Evolutionary conservation across 2,113 vertebrate genomes (phyloP).

Genomic region (Phylloscopus trochiloides): DNA sequence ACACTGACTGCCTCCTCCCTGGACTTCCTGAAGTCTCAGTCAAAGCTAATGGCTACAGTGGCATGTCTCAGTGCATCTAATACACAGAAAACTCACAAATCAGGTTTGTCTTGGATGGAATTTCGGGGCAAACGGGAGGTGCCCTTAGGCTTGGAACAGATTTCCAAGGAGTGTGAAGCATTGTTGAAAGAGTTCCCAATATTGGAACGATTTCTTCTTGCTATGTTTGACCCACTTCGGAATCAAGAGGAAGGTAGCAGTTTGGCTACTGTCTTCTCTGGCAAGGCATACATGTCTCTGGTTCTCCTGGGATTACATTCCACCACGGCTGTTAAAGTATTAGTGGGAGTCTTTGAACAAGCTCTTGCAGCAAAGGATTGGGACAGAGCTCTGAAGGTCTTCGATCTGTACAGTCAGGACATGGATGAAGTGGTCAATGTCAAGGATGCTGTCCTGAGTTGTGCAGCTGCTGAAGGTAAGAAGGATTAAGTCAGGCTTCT

Average conservation of each 20-base stretch:
- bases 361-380: conserved; percentile 80
- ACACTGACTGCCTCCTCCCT: conserved; percentile 86
- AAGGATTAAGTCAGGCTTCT: background rate
- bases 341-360: conserved; percentile 82
- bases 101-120: conserved; percentile 81
- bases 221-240: conserved; percentile 81
- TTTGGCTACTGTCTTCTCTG: conserved; percentile 76
- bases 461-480: conserved; percentile 83
- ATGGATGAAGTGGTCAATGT: conserved; percentile 74
- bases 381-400: conserved; percentile 79
- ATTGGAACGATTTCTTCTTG: conserved; percentile 77
- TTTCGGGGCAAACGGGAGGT: conserved; percentile 86
- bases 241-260: conserved; percentile 54
- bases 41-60: conserved; percentile 79
- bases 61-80: conserved; percentile 82
- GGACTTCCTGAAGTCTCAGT: conserved; percentile 87
- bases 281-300: conserved; percentile 76
- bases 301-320: conserved; percentile 86
- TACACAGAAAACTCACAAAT: conserved; percentile 72
- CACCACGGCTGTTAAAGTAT: conserved; percentile 64
- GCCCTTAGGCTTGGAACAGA: conserved; percentile 82
- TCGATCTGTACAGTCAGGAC: conserved; percentile 81
- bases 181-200: conserved; percentile 85
- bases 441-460: conserved; percentile 85
- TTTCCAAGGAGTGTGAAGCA: conserved; percentile 82